Conservation (phyloP, 2,113 vertebrate genomes). For the Chrysemys picta region DNA sequence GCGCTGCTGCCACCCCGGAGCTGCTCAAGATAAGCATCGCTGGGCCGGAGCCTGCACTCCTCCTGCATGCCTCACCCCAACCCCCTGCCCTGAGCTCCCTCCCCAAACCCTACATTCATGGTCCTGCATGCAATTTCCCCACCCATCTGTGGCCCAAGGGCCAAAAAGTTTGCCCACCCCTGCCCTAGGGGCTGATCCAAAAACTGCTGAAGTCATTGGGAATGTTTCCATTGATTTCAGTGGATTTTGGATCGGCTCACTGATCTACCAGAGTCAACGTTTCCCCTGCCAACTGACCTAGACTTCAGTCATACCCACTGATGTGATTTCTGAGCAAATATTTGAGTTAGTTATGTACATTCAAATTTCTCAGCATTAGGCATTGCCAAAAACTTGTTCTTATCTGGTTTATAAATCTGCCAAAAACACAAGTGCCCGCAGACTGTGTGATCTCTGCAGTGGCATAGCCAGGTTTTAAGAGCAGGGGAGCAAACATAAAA, state of each 20-base stretch:
- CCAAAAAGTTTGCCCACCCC: too few species aligned
- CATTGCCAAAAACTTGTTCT: neutral
- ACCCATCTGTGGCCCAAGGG: too few species aligned
- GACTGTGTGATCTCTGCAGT: neutral
- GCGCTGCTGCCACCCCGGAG: too few species aligned
- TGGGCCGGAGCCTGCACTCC: too few species aligned
- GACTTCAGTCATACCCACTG: neutral
- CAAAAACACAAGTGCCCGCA: neutral
- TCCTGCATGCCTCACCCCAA: too few species aligned
- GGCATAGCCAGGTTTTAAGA: too few species aligned
- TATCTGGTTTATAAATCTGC: neutral
- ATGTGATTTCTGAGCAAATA: neutral
- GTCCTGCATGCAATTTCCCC: too few species aligned
- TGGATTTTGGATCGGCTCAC: neutral
- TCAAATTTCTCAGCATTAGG: neutral
- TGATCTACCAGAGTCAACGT: neutral
- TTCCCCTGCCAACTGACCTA: accelerated
- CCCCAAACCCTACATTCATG: too few species aligned
- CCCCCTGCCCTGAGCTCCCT: too few species aligned
- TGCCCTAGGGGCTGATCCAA: neutral
- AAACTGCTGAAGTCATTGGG: neutral
- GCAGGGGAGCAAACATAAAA: too few species aligned
- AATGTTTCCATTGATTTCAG: neutral
- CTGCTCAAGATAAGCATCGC: too few species aligned
- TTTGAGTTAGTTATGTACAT: neutral